Percentiles rank a stretch among this genome's conserved stretches.
Evolutionary conservation across 2,797 vertebrate species (phyloP).

Genomic region (Apodemus agrarius): DNA sequence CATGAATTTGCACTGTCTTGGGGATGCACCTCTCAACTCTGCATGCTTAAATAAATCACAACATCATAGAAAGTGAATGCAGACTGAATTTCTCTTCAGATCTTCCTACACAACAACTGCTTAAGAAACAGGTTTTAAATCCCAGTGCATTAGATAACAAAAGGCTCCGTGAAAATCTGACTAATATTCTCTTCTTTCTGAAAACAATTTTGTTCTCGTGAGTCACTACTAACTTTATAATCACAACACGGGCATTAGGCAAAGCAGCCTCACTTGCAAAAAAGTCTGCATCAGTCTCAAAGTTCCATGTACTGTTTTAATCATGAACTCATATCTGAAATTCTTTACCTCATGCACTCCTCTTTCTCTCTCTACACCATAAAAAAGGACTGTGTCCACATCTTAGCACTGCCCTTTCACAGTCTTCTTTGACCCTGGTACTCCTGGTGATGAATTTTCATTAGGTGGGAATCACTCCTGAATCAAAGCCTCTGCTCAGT

Average conservation of each 20-base stretch:
- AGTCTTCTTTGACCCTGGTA: conserved; percentile 3
- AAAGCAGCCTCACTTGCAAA: neutral
- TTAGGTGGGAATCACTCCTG: neutral
- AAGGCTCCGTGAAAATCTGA: conserved; percentile 26
- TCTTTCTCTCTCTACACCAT: neutral
- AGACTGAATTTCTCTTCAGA: neutral
- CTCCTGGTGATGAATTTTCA: neutral
- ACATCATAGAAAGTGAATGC: conserved; percentile 23
- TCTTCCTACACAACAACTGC: neutral
- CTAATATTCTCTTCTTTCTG: neutral
- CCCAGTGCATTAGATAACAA: neutral
- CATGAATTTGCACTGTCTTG: conserved; percentile 14
- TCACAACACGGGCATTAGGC: neutral
- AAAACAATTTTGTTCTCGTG: neutral
- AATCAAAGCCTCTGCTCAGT: neutral
- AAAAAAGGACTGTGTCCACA: neutral
- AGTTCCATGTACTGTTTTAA: neutral
- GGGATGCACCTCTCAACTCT: neutral
- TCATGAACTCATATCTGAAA: neutral
- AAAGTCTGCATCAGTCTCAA: neutral
- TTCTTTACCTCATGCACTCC: neutral
- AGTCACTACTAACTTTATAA: neutral
- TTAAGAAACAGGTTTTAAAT: conserved; percentile 13
- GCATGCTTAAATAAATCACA: conserved; percentile 43
- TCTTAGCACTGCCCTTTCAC: neutral